phyloP scores from a whole-genome alignment of 2,113 vertebrate species.

The Nothocercus nigrocapillus region DNA sequence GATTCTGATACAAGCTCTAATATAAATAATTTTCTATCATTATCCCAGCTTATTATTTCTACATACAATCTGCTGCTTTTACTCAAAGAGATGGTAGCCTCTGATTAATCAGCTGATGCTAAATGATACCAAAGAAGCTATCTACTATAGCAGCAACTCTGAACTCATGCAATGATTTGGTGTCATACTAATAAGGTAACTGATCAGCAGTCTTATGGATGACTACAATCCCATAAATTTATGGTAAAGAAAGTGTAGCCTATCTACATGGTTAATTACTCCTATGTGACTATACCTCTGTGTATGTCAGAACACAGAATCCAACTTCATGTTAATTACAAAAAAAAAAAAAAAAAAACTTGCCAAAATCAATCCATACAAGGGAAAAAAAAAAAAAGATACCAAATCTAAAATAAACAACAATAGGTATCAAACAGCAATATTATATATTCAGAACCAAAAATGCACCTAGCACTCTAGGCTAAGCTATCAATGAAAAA shows the following conservation, averaged over 20 bases:
- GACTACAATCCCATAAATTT: not conserved
- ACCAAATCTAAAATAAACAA: not conserved
- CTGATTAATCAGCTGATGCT: not conserved
- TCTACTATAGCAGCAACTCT: not conserved
- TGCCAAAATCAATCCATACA: not conserved
- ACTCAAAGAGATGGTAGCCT: not conserved
- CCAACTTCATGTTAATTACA: not conserved
- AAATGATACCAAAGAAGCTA: not conserved
- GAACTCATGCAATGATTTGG: not conserved
- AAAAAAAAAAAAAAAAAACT: not conserved
- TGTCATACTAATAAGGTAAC: not conserved
- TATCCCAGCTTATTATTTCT: not conserved
- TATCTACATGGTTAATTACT: not conserved
- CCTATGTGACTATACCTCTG: no score
- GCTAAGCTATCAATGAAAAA: no score
- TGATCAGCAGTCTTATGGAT: not conserved
- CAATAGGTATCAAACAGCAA: not conserved
- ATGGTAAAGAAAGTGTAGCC: not conserved
- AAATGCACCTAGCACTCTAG: no score
- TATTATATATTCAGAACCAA: not conserved
- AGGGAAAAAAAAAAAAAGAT: not conserved
- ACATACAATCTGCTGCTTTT: not conserved
- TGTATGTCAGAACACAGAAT: not conserved
- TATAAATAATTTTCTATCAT: not conserved
- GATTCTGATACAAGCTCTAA: rapidly evolving